Base-by-base conservation (phyloP, 2,113 vertebrate genomes). In the Pseudonaja textilis region DNA sequence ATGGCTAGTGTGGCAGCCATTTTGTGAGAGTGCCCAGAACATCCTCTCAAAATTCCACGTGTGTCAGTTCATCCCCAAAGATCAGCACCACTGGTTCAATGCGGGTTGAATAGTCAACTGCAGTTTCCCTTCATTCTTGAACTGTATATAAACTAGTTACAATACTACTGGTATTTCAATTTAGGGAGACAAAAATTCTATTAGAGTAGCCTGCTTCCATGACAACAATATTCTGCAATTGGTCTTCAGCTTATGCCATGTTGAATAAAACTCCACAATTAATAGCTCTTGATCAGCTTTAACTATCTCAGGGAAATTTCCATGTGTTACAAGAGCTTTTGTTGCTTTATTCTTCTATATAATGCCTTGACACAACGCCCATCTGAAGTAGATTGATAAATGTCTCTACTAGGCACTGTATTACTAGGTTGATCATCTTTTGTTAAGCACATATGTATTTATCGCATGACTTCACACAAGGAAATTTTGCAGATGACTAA, bases 221-320 rank as follows among this genome's bases (percentile, higher is more conserved):
- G 91, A 92, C 61, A 92, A 92, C 45, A 61, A 14, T 50, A 81
- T 74, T 81, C 39, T 81, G 52, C 61, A 54, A 89, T 81, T 81
- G 5, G 52, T 81, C 61, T 89, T 29, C 61, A 89, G 23, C 9
- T 56, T 52, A 92, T 29, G 50, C 34, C 88, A 54, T 52, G 45
- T 39, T 89, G 50, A 92, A n/a, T 92, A 89, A 6, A 92, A 22
- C 61, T 42, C 52, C 91, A 92, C 50, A 89, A 81, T 39, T 81
- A 50, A 64, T 34, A 92, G 47, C 74, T 64, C 22, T 89, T 81
- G 74, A 52, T 81, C 34, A 29, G 42, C 89, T 88, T 39, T 45
- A 45, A 56, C 23, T 81, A 20, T 81, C 1, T 18, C 87, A 56
- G 87, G 54, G 57, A 50, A 52, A 22, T 47, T 59, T 29, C 88